phyloP scores from a whole-genome alignment of 2,888 invertebrate species.

The Drosophila imparisetae region DNA sequence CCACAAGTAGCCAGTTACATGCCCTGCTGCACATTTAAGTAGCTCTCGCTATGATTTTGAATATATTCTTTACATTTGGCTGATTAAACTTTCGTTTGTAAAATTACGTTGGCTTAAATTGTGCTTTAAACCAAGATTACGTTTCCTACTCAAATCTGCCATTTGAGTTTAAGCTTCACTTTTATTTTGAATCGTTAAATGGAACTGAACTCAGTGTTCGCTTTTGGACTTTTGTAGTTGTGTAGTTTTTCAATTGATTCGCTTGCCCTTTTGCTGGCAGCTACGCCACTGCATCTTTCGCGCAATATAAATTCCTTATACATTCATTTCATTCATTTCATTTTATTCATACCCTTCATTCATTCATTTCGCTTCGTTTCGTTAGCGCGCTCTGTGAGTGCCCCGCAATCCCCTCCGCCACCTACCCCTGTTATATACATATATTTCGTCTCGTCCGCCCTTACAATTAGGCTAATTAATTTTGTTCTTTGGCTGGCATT shows the following conservation, averaged over 20 bases:
- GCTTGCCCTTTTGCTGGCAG: background rate
- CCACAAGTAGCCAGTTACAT: too few relatives aligned
- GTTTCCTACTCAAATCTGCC: background rate
- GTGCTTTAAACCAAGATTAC: background rate
- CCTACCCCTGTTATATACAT: background rate
- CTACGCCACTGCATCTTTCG: constrained; percentile 48
- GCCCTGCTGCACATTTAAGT: background rate
- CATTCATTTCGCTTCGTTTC: constrained; percentile 61
- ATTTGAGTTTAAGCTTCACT: background rate
- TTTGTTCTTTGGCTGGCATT: constrained; percentile 77
- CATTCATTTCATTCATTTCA: constrained; percentile 67
- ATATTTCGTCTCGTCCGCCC: constrained; percentile 57
- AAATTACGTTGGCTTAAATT: background rate
- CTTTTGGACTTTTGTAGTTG: background rate
- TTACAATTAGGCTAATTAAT: constrained; percentile 81
- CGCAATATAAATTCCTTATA: constrained; percentile 71
- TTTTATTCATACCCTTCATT: constrained; percentile 55
- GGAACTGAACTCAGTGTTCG: background rate
- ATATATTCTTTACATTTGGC: background rate
- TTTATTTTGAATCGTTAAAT: background rate
- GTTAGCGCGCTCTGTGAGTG: constrained; percentile 45
- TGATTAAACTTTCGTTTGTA: background rate
- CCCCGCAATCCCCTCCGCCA: constrained; percentile 12
- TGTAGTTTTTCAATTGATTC: background rate
- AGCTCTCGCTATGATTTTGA: background rate